Evolutionary conservation across 2,888 invertebrate species (phyloP).

Genomic region (Cyaniris semiargus): DNA sequence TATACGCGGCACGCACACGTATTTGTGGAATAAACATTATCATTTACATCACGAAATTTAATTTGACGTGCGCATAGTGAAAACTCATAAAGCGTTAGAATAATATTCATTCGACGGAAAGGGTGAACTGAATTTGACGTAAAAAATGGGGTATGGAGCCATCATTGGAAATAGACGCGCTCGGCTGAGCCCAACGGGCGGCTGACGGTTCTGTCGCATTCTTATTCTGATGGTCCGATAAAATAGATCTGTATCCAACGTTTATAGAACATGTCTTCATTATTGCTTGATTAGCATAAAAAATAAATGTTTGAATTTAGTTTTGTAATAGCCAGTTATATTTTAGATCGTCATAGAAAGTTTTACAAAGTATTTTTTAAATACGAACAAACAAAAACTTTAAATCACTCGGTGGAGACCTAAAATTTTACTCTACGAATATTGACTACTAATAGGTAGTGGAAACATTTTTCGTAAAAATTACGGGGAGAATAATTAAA

Average conservation of each 20-base stretch:
- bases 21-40: slow-evolving; percentile 21
- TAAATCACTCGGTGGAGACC: too few relatives aligned
- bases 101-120: slow-evolving; percentile 77
- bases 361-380: not conserved
- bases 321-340: slow-evolving; percentile 10
- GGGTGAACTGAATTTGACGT: slow-evolving; percentile 74
- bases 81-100: slow-evolving; percentile 67
- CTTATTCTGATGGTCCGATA: slow-evolving; percentile 76
- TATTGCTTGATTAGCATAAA: slow-evolving; percentile 18
- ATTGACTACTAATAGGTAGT: not conserved
- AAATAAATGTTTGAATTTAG: slow-evolving; percentile 10
- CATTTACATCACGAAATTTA: slow-evolving; percentile 54
- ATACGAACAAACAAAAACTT: too few relatives aligned
- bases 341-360: not conserved
- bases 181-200: slow-evolving; percentile 63
- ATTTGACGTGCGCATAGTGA: slow-evolving; percentile 62
- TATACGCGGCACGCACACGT: slow-evolving; percentile 25
- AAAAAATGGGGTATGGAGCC: slow-evolving; percentile 68
- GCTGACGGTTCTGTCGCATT: slow-evolving; percentile 59
- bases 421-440: not conserved
- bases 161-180: slow-evolving; percentile 67
- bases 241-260: slow-evolving; percentile 64
- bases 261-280: slow-evolving; percentile 27
- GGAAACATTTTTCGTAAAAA: not conserved
- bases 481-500: not conserved